Evolutionary conservation across 1,140 invertebrate species (phyloP).

Genomic region (Venustaconcha ellipsiformis): DNA sequence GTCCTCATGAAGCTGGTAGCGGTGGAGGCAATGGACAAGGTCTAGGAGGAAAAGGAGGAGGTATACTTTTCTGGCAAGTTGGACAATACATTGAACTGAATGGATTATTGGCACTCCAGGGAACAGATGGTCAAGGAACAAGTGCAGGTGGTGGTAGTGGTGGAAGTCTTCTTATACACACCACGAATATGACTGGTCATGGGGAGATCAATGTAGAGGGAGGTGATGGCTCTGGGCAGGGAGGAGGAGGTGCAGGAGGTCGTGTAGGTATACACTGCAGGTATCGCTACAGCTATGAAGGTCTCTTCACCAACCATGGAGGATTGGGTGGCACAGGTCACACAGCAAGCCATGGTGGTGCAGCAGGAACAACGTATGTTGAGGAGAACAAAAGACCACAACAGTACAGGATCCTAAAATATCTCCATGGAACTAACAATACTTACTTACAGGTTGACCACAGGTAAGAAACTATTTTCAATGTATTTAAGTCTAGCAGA

Average conservation of each 20-base stretch:
- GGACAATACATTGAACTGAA: slow-evolving; percentile 52
- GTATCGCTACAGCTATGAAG: slow-evolving; percentile 51
- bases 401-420: slow-evolving; percentile 55
- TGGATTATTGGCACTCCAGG: slow-evolving; percentile 50
- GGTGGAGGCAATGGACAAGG: slow-evolving; percentile 55
- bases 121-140: slow-evolving; percentile 36
- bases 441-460: slow-evolving; percentile 59
- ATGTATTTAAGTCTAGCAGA: too few species aligned
- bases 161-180: slow-evolving; percentile 49
- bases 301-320: slow-evolving; percentile 48
- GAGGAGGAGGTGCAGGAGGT: slow-evolving; percentile 53
- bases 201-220: slow-evolving; percentile 50
- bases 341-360: slow-evolving; percentile 36
- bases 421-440: slow-evolving; percentile 41
- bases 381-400: slow-evolving; percentile 55
- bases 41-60: slow-evolving; percentile 49
- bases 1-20: slow-evolving; percentile 43
- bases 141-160: slow-evolving; percentile 55
- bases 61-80: slow-evolving; percentile 47
- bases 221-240: slow-evolving; percentile 31
- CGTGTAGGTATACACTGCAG: slow-evolving; percentile 53
- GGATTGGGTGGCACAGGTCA: slow-evolving; percentile 37
- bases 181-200: slow-evolving; percentile 58
- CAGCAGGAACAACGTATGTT: slow-evolving; percentile 54
- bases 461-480: background rate